phyloP scores from a whole-genome alignment of 2,797 vertebrate species.

The Benthosema pterotum region DNA sequence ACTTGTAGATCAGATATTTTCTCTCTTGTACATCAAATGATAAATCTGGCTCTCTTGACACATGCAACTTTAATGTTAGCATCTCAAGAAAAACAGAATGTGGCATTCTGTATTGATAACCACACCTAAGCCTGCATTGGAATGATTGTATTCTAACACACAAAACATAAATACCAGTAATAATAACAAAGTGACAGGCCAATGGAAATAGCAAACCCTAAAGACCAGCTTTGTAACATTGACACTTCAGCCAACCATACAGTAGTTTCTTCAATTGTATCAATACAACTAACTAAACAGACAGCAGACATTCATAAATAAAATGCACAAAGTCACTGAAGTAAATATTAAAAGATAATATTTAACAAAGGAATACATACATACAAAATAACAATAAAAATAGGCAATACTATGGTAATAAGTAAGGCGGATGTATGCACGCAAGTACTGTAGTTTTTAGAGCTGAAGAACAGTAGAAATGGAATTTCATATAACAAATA shows the following conservation, averaged over 20 bases:
- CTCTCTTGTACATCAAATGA: slow-evolving; percentile 4
- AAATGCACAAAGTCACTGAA: slow-evolving; percentile 38
- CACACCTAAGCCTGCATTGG: slow-evolving; percentile 13
- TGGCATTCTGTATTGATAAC: slow-evolving; percentile 10
- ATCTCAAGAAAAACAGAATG: slow-evolving; percentile 18
- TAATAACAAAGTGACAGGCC: slow-evolving; percentile 12
- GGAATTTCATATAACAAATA: slow-evolving; percentile 5
- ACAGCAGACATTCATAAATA: slow-evolving; percentile 32
- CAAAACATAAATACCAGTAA: slow-evolving; percentile 36
- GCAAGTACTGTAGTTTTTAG: slow-evolving; percentile 25
- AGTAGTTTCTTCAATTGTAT: slow-evolving; percentile 24
- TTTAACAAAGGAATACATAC: slow-evolving; percentile 37
- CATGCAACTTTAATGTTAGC: slow-evolving; percentile 47
- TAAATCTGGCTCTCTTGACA: slow-evolving; percentile 21
- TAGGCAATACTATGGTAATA: slow-evolving; percentile 2
- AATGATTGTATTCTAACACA: slow-evolving; percentile 24
- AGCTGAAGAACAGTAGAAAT: slow-evolving; percentile 7
- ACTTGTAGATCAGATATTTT: slow-evolving; percentile 1
- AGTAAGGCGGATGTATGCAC: slow-evolving; percentile 33
- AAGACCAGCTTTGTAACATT: slow-evolving; percentile 27
- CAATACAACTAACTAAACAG: slow-evolving; percentile 31
- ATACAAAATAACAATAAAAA: slow-evolving; percentile 31
- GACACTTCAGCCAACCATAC: slow-evolving; percentile 55
- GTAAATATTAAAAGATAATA: slow-evolving; percentile 1
- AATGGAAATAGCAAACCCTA: slow-evolving; percentile 14